Evolutionary conservation across 2,113 vertebrate species (phyloP).

Genomic region (Xerus inauris): DNA sequence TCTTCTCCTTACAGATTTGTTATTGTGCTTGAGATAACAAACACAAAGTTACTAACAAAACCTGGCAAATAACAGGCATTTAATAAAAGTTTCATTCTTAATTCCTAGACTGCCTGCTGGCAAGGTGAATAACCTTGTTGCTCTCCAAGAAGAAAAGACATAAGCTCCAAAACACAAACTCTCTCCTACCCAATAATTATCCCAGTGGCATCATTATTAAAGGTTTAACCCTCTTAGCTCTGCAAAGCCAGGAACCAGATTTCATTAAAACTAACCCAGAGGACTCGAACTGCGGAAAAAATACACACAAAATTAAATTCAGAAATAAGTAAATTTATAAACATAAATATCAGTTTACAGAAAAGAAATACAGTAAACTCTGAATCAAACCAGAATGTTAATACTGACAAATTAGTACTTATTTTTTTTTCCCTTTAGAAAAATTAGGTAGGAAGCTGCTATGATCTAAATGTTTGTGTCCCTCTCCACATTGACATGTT

Average conservation of each 20-base stretch:
- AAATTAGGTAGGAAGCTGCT: neutral
- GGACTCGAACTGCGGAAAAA: neutral
- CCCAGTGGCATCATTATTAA: neutral
- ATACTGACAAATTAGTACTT: neutral
- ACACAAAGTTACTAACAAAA: constrained; percentile 48
- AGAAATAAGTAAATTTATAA: constrained; percentile 26
- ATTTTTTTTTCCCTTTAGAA: neutral
- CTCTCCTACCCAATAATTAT: neutral
- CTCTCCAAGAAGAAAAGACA: constrained; percentile 1
- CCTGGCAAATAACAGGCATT: neutral
- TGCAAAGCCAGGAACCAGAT: neutral
- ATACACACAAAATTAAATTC: neutral
- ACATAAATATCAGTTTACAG: neutral
- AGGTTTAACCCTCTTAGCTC: neutral
- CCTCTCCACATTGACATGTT: neutral
- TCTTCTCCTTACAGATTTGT: constrained; percentile 19
- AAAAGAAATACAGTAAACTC: neutral
- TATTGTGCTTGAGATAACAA: constrained; percentile 19
- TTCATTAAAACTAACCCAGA: neutral
- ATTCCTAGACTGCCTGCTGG: constrained; percentile 5
- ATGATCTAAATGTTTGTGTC: neutral
- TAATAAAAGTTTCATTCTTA: constrained; percentile 7
- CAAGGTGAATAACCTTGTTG: neutral
- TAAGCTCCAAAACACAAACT: neutral
- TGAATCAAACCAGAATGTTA: constrained; percentile 7